Base-by-base conservation (phyloP, 2,797 vertebrate species). In the Vespertilio murinus region DNA sequence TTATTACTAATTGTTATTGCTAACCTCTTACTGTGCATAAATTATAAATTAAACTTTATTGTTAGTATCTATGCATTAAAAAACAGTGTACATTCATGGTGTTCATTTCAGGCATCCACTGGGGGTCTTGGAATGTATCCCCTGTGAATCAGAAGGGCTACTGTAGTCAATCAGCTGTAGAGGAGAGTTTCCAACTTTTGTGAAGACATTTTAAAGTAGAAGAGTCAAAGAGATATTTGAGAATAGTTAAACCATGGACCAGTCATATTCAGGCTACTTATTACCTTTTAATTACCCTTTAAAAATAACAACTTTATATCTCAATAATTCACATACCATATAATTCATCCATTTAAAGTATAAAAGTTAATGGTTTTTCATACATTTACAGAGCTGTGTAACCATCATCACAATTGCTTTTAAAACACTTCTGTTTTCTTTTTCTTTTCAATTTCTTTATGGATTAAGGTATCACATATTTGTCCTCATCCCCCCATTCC, bases 281-380 rank as follows among this genome's bases (percentile, higher is more conserved):
- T 61, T 90, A 80, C 9, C 35, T 95, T 88, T 79, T 82, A n/a
- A 0, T n/a, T n/a, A n/a, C n/a, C n/a, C n/a, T n/a, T n/a, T n/a
- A n/a, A 20, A 49, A 94, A 87, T 56, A 83, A 35, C 3, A 67
- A 49, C 20, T 77, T 83, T 90, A 59, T 25, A 40, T 71, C 42
- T 86, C 65, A 92, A 70, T 49, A 74, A 75, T 67, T 70, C 64
- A 64, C 16, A 61, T 83, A n/a, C 30, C 30, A 88, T 73, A 8
- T 70, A 64, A 91, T 84, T 84, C 7, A 67, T 8, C 12, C 30
- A 71, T 40, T 73, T 74, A 22, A 91, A 70, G 6, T 30, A 17
- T 47, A 35, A 7, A 45, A 52, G 78, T 67, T 75, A 75, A 91
- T 54, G 25, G 14, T 42, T 94, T 95, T 94, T 67, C 42, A 30